Conservation (phyloP, 2,888 invertebrate species). For the Drosophila mayaguana region DNA sequence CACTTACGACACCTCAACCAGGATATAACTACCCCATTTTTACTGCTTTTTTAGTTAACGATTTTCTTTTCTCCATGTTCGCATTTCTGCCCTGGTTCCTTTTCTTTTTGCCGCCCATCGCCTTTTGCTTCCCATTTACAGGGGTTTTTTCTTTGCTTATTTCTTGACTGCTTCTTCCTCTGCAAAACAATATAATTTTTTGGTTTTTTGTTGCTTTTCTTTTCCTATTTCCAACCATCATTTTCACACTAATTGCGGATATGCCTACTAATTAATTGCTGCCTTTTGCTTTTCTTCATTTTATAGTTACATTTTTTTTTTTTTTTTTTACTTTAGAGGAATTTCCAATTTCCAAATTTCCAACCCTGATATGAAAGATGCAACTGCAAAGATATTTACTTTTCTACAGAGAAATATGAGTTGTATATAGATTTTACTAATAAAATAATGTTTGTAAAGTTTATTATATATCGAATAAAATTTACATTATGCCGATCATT, state of each 20-base stretch:
- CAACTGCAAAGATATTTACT: not conserved
- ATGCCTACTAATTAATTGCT: conserved; percentile 74
- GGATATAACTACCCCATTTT: conserved; percentile 60
- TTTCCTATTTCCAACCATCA: conserved; percentile 51
- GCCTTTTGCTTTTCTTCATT: conserved; percentile 37
- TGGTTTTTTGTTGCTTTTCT: conserved; percentile 24
- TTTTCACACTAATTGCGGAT: conserved; percentile 80
- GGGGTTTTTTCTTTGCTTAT: conserved; percentile 9
- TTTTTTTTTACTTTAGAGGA: not conserved
- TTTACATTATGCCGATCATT: no score
- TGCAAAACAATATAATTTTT: conserved; percentile 34
- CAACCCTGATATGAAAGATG: conserved; percentile 48
- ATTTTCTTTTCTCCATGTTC: conserved; percentile 58
- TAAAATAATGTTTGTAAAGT: not conserved
- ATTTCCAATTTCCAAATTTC: conserved; percentile 51
- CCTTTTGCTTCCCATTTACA: conserved; percentile 34
- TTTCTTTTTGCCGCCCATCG: conserved; percentile 10
- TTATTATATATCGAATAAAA: no score
- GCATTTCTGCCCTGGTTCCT: conserved; percentile 7
- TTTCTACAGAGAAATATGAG: not conserved
- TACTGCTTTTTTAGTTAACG: conserved; percentile 67
- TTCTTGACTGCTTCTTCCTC: conserved; percentile 34
- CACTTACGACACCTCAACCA: conserved; percentile 65
- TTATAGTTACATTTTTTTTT: conserved; percentile 21
- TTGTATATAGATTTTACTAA: not conserved